Evolutionary conservation across 2,797 vertebrate species (phyloP).

Genomic region (Amphiprion clarkii): DNA sequence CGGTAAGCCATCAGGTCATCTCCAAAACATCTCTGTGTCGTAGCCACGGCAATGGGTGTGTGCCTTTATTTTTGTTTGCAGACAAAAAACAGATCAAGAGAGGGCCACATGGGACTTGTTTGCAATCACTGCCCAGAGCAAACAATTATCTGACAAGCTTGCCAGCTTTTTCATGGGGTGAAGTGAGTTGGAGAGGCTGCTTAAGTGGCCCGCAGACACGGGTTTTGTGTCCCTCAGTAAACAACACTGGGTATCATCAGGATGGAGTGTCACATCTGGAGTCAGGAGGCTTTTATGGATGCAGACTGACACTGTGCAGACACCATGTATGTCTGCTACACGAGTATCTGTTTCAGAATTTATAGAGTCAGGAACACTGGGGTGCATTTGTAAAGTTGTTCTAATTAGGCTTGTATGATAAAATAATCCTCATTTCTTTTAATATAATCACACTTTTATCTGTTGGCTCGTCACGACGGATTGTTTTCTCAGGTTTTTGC

Average conservation of each 20-base stretch:
- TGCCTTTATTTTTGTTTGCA: slow-evolving; percentile 57
- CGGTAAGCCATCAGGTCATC: slow-evolving; percentile 58
- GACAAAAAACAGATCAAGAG: slow-evolving; percentile 76
- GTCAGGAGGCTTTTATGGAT: slow-evolving; percentile 34
- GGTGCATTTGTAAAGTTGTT: background rate
- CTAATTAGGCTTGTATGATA: slow-evolving; percentile 1
- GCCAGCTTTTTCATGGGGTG: slow-evolving; percentile 62
- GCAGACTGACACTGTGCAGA: slow-evolving; percentile 20
- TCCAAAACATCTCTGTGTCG: slow-evolving; percentile 67
- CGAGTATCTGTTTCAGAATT: background rate
- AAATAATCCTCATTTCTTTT: slow-evolving; percentile 1
- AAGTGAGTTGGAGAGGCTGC: slow-evolving; percentile 63
- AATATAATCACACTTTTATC: slow-evolving; percentile 2
- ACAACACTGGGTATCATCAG: slow-evolving; percentile 64
- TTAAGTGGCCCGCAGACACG: slow-evolving; percentile 62
- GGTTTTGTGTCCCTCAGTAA: slow-evolving; percentile 69
- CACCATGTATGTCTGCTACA: slow-evolving; percentile 1
- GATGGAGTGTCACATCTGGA: slow-evolving; percentile 60
- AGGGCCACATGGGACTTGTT: slow-evolving; percentile 71
- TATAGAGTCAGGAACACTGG: background rate
- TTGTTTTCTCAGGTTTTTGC: slow-evolving; percentile 43
- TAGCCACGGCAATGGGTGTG: slow-evolving; percentile 57
- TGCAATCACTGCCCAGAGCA: slow-evolving; percentile 74
- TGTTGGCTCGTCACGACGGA: slow-evolving; percentile 29
- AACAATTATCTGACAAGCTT: slow-evolving; percentile 74